Evolutionary conservation across 1,140 invertebrate species (phyloP), one percentile per base, ranked within the genome.

Genomic region (Ylistrum balloti): DNA sequence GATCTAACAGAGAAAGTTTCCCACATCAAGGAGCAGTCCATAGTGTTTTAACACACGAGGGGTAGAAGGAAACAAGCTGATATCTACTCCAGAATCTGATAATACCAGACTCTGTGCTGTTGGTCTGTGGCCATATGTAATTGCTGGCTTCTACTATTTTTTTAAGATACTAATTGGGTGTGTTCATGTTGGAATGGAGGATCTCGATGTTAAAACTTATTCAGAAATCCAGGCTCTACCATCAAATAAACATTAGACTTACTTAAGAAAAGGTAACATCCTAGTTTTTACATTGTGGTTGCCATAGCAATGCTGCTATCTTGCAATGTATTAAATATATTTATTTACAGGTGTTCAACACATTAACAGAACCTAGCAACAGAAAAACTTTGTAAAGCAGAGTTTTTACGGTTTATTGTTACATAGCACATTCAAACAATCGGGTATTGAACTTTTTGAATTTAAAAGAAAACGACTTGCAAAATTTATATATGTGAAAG

Each of bases 221-320:
- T 28, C 56, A 74, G 56, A 74, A 74, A 74, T 17, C n/a, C 22
- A 28, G 28, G 22, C 9, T n/a, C n/a, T 74, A 74, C 56, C n/a
- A n/a, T n/a, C n/a, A 74, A 74, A 74, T 74, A 74, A 74, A 74
- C 56, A 74, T 74, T 74, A 74, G 56, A 74, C 56, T 74, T 74
- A 28, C 56, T 28, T 5, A 74, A 74, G 28, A 74, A 74, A 74
- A 74, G 9, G 9, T 28, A 28, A 74, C 56, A 22, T 74, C 22
- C 56, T n/a, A 74, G 56, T 74, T 74, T 74, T 45, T 74, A 74
- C 22, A 0, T 3, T 9, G 56, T 0, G 22, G 56, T 74, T 74
- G n/a, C 56, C 56, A 74, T 74, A n/a, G 56, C 56, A 74, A 74
- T 28, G 22, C 56, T 74, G 56, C 22, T 74, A 74, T 74, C n/a